These are phyloP conservation scores for Tupiocoris notatus DNA, from an alignment of 2,888 invertebrate genomes.

Conservation along the genomic window DNA sequence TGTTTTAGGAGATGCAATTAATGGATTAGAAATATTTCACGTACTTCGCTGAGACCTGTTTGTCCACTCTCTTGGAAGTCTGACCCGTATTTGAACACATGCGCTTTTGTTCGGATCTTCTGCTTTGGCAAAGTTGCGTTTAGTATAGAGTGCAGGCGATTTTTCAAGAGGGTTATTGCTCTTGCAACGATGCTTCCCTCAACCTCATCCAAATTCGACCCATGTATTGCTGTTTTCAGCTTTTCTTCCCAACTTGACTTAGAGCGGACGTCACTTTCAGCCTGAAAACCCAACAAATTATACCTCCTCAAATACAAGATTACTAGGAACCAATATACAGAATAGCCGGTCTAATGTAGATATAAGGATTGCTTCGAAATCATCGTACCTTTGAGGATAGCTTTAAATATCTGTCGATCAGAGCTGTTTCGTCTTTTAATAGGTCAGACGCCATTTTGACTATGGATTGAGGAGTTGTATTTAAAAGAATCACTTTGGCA, in stretches of 20 bases:
- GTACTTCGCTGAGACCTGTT: slow-evolving; percentile 17
- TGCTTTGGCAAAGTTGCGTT: background rate
- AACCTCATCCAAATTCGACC: background rate
- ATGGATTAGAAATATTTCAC: too few relatives aligned
- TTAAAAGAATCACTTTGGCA: slow-evolving; percentile 46
- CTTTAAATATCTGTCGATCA: slow-evolving; percentile 1
- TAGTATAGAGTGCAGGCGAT: background rate
- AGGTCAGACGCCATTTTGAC: background rate
- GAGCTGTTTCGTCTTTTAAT: background rate
- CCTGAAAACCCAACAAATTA: background rate
- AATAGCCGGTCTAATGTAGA: background rate
- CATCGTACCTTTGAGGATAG: slow-evolving; percentile 14
- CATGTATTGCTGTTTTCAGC: background rate
- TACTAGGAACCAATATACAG: background rate
- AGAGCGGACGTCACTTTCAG: background rate
- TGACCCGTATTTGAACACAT: too few relatives aligned
- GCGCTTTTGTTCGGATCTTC: slow-evolving; percentile 14
- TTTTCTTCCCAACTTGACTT: slow-evolving; percentile 8
- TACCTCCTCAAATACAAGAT: too few relatives aligned
- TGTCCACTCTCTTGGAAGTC: background rate
- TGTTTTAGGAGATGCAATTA: too few relatives aligned
- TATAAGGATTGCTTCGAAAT: too few relatives aligned
- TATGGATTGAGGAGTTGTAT: slow-evolving; percentile 38
- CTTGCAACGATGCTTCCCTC: background rate
- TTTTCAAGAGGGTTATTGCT: slow-evolving; percentile 2